Evolutionary conservation across 2,797 vertebrate genomes (phyloP), one percentile per base, ranked within the genome.

Genomic region (Sebastiscus albofasciatus): DNA sequence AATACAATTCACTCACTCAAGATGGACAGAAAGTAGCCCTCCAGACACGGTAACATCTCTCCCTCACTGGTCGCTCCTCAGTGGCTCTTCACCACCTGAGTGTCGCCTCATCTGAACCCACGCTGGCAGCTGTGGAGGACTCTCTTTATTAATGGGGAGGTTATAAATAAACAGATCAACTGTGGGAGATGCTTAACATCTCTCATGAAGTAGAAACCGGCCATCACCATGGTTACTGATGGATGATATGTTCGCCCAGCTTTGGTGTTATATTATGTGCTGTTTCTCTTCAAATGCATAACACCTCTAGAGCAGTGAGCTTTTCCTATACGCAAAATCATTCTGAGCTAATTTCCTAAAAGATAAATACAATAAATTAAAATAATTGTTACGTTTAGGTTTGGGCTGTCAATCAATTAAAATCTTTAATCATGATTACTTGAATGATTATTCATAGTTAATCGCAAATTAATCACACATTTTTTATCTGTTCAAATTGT

Each of bases 131-230:
- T 70, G 33, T 64, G 34, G 72, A 85, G 59, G 33, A n/a, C 60
- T 71, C 26, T 75, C 70, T 66, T 83, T 79, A 77, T 81, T 82
- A 82, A 76, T 33, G 22, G 22, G 4, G 18, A 70, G 49, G 70
- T 67, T 82, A 81, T 77, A 87, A 90, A 88, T 79, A 83, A 91
- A 74, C 80, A 84, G 76, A 77, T 89, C 65, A 87, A 84, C 76
- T 72, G 76, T 62, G 29, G 67, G 42, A 75, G 62, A 82, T 69
- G 67, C 75, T 83, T 62, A 55, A 27, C 42, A 39, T 66, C 67
- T 76, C 31, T 76, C 58, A 80, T 74, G 58, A 58, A 36, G 58
- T 33, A 49, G 56, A 71, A 76, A 79, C 75, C 46, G 33, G 56
- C 52, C 16, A 9, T 91, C 56, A 16, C 87, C 75, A 89, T 88